These are phyloP conservation scores for Brachionus sp. DNA, from an alignment of 1,140 invertebrate species.

Conservation along the genomic window DNA sequence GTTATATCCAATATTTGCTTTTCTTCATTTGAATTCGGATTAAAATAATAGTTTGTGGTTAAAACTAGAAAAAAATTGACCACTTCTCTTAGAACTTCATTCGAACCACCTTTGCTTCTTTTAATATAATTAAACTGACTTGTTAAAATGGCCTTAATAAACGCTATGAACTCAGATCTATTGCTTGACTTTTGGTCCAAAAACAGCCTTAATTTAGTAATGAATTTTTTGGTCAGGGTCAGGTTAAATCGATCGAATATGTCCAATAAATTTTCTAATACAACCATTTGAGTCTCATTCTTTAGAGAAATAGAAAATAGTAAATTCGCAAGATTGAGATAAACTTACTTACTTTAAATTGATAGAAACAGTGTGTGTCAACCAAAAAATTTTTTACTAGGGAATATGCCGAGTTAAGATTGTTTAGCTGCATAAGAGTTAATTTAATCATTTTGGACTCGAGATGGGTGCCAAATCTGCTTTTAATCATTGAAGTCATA, in stretches of 20 bases:
- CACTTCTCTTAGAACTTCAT: conserved; percentile 2
- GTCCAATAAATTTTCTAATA: neutral
- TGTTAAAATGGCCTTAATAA: neutral
- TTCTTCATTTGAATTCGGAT: neutral
- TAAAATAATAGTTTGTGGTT: neutral
- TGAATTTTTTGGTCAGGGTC: neutral
- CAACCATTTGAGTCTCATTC: neutral
- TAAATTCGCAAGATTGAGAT: neutral
- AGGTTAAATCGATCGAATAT: neutral
- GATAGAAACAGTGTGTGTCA: conserved; percentile 9
- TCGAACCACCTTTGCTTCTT: neutral
- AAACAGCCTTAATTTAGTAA: neutral
- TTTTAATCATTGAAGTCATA: conserved; percentile 32
- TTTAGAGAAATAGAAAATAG: neutral
- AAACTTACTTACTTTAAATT: neutral
- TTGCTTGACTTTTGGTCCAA: neutral
- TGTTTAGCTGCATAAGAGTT: conserved; percentile 10
- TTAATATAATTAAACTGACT: neutral
- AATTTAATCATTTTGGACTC: conserved; percentile 23
- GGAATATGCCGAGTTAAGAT: conserved; percentile 35
- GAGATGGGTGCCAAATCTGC: neutral
- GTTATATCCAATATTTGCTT: neutral
- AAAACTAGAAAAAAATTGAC: conserved; percentile 8
- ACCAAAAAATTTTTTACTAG: conserved; percentile 27
- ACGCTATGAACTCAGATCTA: neutral